Percentiles rank a stretch among this genome's conserved stretches.
These are phyloP conservation scores for Alsophila aescularia DNA, from an alignment of 2,888 invertebrate genomes.

Conservation along the genomic window DNA sequence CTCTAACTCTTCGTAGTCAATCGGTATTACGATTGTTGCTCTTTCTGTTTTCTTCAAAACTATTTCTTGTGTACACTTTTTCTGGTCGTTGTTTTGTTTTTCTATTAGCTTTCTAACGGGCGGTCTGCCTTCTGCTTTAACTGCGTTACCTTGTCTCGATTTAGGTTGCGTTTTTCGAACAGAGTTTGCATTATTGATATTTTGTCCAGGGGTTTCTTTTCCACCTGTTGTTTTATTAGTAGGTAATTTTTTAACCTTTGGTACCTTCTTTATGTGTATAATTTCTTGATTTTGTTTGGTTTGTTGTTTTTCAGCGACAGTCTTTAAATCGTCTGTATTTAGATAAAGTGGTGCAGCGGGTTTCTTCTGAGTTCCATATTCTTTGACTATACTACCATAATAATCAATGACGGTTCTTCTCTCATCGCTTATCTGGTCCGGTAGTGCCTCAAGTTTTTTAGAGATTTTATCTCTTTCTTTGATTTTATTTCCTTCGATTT, in stretches of 20 bases:
- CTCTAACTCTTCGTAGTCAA: slow-evolving; percentile 82
- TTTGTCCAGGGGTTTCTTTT: slow-evolving; percentile 39
- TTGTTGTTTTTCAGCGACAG: slow-evolving; percentile 82
- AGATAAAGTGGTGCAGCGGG: slow-evolving; percentile 82
- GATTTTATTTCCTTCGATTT: slow-evolving; percentile 43
- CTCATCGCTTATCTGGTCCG: slow-evolving; percentile 84
- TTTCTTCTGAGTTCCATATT: slow-evolving; percentile 85
- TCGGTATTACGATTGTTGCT: slow-evolving; percentile 77
- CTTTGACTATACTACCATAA: slow-evolving; percentile 91
- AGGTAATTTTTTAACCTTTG: slow-evolving; percentile 47
- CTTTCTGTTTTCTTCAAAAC: slow-evolving; percentile 72
- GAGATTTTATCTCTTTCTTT: slow-evolving; percentile 41
- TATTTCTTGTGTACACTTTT: slow-evolving; percentile 60
- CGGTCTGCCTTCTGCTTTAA: slow-evolving; percentile 26
- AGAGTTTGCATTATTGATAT: slow-evolving; percentile 47
- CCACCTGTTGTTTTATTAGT: slow-evolving; percentile 46
- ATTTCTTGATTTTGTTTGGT: slow-evolving; percentile 53
- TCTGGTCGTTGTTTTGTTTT: slow-evolving; percentile 45
- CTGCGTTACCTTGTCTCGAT: slow-evolving; percentile 32
- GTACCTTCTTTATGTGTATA: slow-evolving; percentile 46
- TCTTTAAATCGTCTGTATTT: slow-evolving; percentile 86
- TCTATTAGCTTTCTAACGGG: slow-evolving; percentile 35
- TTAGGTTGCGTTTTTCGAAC: slow-evolving; percentile 43
- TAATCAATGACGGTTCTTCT: slow-evolving; percentile 90
- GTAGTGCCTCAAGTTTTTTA: slow-evolving; percentile 52